These are phyloP conservation scores for Prionailurus bengalensis DNA, from an alignment of 2,113 vertebrate genomes.

Conservation along the genomic window DNA sequence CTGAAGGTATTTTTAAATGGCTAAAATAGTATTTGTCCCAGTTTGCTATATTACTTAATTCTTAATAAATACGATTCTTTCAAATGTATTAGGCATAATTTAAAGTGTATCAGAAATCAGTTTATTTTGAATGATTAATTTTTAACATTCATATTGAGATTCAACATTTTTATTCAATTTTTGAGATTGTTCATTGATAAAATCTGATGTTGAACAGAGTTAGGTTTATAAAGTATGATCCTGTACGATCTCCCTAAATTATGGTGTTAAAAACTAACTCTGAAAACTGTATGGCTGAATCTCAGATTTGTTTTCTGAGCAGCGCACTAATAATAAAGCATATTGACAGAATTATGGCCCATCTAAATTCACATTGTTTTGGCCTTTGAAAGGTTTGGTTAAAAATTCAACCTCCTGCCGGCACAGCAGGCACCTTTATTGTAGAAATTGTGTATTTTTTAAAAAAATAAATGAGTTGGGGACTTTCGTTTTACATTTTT, in stretches of 20 bases:
- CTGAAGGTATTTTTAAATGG: background rate
- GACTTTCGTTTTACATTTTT: constrained; percentile 64
- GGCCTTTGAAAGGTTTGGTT: constrained; percentile 70
- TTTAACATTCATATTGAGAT: constrained; percentile 33
- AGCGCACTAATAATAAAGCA: constrained; percentile 74
- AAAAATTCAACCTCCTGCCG: constrained; percentile 76
- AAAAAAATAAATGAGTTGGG: constrained; percentile 42
- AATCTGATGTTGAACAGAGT: constrained; percentile 26
- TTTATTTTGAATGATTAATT: constrained; percentile 5
- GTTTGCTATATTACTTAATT: constrained; percentile 21
- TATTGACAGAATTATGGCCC: constrained; percentile 72
- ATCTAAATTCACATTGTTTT: constrained; percentile 76
- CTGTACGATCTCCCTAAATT: background rate
- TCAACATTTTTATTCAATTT: constrained; percentile 18
- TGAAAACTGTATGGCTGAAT: constrained; percentile 42
- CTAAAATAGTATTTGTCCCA: constrained; percentile 18
- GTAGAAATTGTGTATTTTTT: constrained; percentile 59
- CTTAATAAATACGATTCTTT: constrained; percentile 21
- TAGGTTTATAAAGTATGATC: background rate
- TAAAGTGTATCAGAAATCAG: constrained; percentile 41
- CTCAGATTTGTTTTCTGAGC: constrained; percentile 72
- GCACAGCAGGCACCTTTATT: constrained; percentile 40
- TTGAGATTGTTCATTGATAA: constrained; percentile 49
- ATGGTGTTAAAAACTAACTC: constrained; percentile 37
- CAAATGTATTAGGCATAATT: background rate